Percentiles rank a stretch among this genome's conserved stretches.
Evolutionary conservation across 1,140 invertebrate species (phyloP).

Genomic region (Drosophila biarmipes): DNA sequence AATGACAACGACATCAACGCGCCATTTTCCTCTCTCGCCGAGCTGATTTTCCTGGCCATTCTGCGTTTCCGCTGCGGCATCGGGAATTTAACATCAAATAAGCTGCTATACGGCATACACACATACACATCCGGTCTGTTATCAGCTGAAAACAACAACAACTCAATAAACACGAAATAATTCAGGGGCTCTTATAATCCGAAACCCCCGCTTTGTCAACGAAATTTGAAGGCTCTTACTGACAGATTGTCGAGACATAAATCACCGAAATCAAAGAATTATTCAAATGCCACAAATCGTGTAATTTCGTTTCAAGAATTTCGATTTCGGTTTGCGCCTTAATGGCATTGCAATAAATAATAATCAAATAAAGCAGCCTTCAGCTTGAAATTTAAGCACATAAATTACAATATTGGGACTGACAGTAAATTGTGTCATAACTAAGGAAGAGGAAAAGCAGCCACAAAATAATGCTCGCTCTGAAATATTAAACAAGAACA

Average conservation of each 20-base stretch:
- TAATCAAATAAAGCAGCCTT: background rate
- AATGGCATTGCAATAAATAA: conserved; percentile 9
- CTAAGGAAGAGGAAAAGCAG: background rate
- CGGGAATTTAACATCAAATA: conserved; percentile 57
- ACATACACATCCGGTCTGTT: conserved; percentile 27
- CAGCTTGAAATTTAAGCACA: background rate
- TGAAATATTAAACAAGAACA: background rate
- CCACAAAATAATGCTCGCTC: background rate
- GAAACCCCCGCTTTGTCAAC: background rate
- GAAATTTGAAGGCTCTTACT: conserved; percentile 15
- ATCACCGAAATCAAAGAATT: conserved; percentile 8
- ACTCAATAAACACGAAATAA: conserved; percentile 39
- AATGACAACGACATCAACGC: conserved; percentile 78
- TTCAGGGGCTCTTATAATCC: conserved; percentile 18
- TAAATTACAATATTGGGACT: background rate
- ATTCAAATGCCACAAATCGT: conserved; percentile 26
- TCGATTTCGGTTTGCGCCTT: background rate
- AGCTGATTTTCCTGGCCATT: conserved; percentile 34
- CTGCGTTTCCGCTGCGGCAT: conserved; percentile 66
- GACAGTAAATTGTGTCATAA: background rate
- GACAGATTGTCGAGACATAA: conserved; percentile 1
- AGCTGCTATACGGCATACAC: conserved; percentile 16
- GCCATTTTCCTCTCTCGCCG: conserved; percentile 67
- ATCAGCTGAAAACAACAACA: conserved; percentile 27
- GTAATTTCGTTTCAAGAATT: conserved; percentile 15